Conservation (phyloP, 1,140 invertebrate genomes). For the Hylyphantes graminicola region DNA sequence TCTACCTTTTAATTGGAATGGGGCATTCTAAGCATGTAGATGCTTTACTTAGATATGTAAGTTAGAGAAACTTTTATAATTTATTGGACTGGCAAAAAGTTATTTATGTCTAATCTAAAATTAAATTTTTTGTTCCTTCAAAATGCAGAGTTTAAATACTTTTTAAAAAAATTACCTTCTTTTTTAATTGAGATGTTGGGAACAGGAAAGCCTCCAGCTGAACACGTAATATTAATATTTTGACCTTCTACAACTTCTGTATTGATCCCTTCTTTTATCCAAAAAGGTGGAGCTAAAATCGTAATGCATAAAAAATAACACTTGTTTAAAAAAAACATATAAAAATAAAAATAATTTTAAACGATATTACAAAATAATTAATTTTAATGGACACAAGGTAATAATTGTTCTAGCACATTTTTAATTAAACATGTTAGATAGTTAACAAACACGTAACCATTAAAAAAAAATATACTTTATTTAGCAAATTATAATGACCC, state of each 20-base stretch:
- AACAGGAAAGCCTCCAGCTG: conserved; percentile 10
- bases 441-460: too few species aligned
- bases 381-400: background rate
- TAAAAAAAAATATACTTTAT: too few species aligned
- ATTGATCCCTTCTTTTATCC: conserved; percentile 35
- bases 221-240: background rate
- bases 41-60: too few species aligned
- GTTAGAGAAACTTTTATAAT: too few species aligned
- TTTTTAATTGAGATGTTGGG: conserved; percentile 1
- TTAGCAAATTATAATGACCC: too few species aligned
- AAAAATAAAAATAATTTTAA: background rate
- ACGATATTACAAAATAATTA: background rate
- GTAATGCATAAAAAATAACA: background rate
- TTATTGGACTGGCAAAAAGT: too few species aligned
- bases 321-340: background rate
- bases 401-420: too few species aligned
- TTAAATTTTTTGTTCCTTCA: background rate
- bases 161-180: background rate
- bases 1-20: too few species aligned
- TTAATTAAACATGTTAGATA: too few species aligned
- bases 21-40: too few species aligned
- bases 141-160: background rate
- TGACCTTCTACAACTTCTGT: background rate
- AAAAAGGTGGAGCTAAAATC: conserved; percentile 33
- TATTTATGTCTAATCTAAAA: too few species aligned